Conservation (phyloP, 2,113 vertebrate genomes). For the Barnardius zonarius region DNA sequence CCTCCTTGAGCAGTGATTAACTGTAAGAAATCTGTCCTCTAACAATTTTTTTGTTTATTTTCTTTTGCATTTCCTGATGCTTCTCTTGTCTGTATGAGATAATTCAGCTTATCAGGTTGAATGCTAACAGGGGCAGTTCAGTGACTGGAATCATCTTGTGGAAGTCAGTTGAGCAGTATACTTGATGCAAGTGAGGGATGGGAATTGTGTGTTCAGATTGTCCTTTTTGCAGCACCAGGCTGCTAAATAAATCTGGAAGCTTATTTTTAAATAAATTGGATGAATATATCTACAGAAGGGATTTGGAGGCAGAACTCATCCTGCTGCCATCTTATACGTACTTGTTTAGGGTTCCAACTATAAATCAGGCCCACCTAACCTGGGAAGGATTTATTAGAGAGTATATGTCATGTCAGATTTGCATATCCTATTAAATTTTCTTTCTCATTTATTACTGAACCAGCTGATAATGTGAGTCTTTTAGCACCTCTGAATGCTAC, state of each 20-base stretch:
- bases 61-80: neutral
- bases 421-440: neutral
- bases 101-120: neutral
- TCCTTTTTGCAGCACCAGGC: neutral
- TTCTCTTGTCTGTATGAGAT: neutral
- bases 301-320: neutral
- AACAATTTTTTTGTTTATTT: neutral
- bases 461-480: neutral
- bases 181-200: rapidly evolving
- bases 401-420: neutral
- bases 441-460: neutral
- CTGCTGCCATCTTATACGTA: neutral
- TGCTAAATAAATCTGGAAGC: neutral
- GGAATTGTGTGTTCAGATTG: neutral
- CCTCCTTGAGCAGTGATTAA: neutral
- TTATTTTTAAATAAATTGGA: neutral
- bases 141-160: neutral
- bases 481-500: neutral
- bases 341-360: neutral
- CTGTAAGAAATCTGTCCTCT: neutral
- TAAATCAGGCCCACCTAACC: neutral
- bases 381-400: neutral
- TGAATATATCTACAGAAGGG: neutral
- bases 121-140: neutral
- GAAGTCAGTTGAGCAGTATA: neutral